Evolutionary conservation across 2,797 vertebrate species (phyloP), one percentile per base, ranked within the genome.

Genomic region (Oryzias dopingdopingensis): DNA sequence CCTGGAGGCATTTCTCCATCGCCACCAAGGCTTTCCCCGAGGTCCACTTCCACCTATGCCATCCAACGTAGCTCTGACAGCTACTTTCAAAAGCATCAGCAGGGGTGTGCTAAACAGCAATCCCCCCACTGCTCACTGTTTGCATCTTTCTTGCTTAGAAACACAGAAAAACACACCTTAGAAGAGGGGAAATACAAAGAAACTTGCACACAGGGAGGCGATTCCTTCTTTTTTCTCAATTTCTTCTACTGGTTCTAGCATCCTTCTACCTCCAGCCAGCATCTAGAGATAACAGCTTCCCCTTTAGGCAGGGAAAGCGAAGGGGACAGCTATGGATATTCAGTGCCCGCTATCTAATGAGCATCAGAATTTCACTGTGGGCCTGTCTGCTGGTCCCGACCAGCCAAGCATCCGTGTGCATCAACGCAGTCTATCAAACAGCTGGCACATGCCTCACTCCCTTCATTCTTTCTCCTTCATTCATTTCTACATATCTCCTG

Each of bases 331-430:
- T 64, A 56, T 70, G 84, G 86, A 84, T 79, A 62, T 88, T 81
- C 88, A 88, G 78, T 74, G 83, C 79, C 75, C 83, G 83, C 86
- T 78, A 74, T 83, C 80, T 88, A 88, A 89, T 87, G 88, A 88
- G 86, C 72, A 50, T 71, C 49, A 62, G 86, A 79, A 87, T 86
- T 83, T 85, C 83, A 88, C 80, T 48, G 72, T 59, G 78, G 83
- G 85, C 74, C 76, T 76, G 80, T 85, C 72, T 83, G 76, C 73
- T 61, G 70, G 72, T 85, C 76, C 79, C 74, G 68, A 66, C 54
- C 63, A 77, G 71, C 79, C 72, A 23, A 72, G 67, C 74, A 72
- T 70, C 80, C 59, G 60, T 56, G 82, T 80, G 65, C 82, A 87
- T 84, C 81, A 79, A 62, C 70, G 56, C 73, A 74, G 74, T 74